A percentile compares a stretch with the other conserved stretches of the same genome.
Conservation (phyloP, 2,888 invertebrate genomes). For the Hydropsyche betteni region DNA sequence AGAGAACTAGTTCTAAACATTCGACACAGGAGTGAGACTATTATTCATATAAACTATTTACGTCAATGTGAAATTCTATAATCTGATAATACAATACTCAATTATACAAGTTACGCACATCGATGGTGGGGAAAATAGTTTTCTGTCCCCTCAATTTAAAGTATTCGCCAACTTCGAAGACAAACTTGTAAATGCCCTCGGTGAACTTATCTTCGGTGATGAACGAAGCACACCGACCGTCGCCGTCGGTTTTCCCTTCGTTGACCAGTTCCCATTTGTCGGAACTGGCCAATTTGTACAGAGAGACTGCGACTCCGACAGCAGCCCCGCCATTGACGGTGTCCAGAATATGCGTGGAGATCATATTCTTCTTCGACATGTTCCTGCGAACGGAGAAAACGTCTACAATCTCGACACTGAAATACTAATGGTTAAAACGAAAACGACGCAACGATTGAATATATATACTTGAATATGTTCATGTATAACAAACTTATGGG, state of each 20-base stretch:
- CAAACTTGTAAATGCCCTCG: slow-evolving; percentile 76
- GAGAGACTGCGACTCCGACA: slow-evolving; percentile 71
- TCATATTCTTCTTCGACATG: slow-evolving; percentile 49
- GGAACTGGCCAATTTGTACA: slow-evolving; percentile 72
- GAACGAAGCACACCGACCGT: slow-evolving; percentile 74
- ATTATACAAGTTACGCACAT: slow-evolving; percentile 61
- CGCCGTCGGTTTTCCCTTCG: slow-evolving; percentile 69
- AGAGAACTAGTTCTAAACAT: no score
- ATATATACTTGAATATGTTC: no score
- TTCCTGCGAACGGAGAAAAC: no score
- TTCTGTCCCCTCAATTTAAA: slow-evolving; percentile 63
- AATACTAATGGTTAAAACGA: no score
- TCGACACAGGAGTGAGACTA: no score
- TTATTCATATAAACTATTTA: no score
- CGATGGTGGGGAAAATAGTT: slow-evolving; percentile 78
- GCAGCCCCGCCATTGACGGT: slow-evolving; percentile 75
- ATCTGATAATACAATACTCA: slow-evolving; percentile 23
- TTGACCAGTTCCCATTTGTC: slow-evolving; percentile 73
- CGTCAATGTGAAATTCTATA: no score
- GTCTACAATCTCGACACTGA: no score
- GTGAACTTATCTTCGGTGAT: slow-evolving; percentile 68
- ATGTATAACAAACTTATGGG: no score
- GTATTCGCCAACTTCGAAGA: slow-evolving; percentile 78
- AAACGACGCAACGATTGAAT: no score
- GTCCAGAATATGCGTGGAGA: slow-evolving; percentile 81